Evolutionary conservation across 2,797 vertebrate genomes (phyloP).

Genomic region (Pangasius sanitwongsei): DNA sequence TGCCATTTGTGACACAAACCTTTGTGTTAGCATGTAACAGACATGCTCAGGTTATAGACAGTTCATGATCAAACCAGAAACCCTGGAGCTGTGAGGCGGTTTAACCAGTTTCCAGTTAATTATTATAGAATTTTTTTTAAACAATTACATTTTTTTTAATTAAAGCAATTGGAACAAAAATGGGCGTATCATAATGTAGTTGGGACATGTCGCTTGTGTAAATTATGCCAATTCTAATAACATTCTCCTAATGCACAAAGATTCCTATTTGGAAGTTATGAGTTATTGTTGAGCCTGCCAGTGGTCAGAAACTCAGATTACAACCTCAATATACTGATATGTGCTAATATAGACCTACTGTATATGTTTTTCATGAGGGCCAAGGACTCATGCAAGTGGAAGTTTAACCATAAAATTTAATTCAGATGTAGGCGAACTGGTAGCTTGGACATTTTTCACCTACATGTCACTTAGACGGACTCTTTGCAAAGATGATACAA

Average conservation of each 20-base stretch:
- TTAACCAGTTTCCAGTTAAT: background rate
- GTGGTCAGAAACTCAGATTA: constrained; percentile 1
- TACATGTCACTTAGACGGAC: constrained; percentile 25
- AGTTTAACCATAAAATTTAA: background rate
- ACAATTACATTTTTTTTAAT: background rate
- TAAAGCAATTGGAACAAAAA: background rate
- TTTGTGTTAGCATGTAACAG: background rate
- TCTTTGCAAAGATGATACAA: constrained; percentile 56
- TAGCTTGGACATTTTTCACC: background rate
- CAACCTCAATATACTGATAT: background rate
- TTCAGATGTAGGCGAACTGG: background rate
- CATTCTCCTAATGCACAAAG: background rate
- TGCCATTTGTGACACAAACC: background rate
- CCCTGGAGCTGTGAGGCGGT: background rate
- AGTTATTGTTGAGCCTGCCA: background rate
- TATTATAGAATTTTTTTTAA: background rate
- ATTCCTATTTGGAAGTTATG: background rate
- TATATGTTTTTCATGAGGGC: background rate
- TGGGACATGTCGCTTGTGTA: background rate
- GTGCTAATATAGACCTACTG: background rate
- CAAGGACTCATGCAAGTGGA: background rate
- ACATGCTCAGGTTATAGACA: background rate
- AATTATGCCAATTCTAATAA: background rate
- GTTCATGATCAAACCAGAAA: background rate
- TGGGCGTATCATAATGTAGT: background rate